Evolutionary conservation across 2,888 invertebrate species (phyloP).

Genomic region (Drosophila nr. perissopoda): DNA sequence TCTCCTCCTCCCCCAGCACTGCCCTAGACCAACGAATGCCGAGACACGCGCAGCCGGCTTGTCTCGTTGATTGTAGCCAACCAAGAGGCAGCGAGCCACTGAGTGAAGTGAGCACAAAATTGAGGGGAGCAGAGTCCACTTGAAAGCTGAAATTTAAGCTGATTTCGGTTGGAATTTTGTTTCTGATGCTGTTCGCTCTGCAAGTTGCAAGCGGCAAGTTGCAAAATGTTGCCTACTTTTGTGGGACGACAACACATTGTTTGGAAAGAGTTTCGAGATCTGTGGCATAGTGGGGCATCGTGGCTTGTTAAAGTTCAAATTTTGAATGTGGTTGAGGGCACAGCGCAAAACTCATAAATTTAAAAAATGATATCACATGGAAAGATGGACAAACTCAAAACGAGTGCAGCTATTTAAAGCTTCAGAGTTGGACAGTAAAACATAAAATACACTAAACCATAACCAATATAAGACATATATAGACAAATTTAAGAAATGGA

Average conservation of each 20-base stretch:
- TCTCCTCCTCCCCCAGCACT: not conserved
- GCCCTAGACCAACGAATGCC: constrained; percentile 28
- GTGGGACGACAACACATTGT: constrained; percentile 18
- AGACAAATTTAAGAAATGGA: not conserved
- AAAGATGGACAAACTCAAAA: not conserved
- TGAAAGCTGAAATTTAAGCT: constrained; percentile 60
- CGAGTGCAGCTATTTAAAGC: not conserved
- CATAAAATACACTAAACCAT: not conserved
- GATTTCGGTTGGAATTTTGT: constrained; percentile 43
- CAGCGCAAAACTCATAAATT: not conserved
- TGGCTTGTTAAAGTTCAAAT: constrained; percentile 14
- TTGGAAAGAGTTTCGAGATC: constrained; percentile 24
- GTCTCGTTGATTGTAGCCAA: constrained; percentile 45
- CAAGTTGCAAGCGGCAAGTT: constrained; percentile 8
- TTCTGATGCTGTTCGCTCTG: constrained; percentile 16
- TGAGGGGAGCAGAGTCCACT: constrained; percentile 54
- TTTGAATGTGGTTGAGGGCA: not conserved
- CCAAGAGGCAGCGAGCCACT: constrained; percentile 33
- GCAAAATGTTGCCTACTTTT: constrained; percentile 39
- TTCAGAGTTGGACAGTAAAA: no score
- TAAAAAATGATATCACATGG: not conserved
- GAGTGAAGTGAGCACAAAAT: constrained; percentile 57
- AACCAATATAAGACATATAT: not conserved
- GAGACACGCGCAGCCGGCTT: constrained; percentile 43
- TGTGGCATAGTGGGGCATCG: constrained; percentile 9